A percentile compares a stretch with the other conserved stretches of the same genome.
Conservation (phyloP, 2,797 vertebrate species). For the Tinamus major region DNA sequence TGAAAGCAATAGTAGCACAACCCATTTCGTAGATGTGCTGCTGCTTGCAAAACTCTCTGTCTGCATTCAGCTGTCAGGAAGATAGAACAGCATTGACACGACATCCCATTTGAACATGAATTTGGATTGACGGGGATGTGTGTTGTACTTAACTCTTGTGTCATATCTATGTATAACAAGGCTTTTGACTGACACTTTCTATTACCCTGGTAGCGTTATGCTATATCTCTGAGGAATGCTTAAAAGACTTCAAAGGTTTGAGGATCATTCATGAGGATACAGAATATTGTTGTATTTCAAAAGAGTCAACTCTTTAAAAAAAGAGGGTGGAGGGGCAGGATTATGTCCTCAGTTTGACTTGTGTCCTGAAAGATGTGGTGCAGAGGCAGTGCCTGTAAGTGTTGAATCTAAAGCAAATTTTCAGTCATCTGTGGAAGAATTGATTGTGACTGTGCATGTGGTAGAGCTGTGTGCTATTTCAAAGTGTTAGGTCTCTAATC, state of each 20-base stretch:
- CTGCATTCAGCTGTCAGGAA: not conserved
- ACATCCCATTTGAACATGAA: not conserved
- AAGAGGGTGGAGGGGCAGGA: not conserved
- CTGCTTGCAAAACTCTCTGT: not conserved
- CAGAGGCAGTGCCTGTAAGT: not conserved
- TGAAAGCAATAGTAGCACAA: not conserved
- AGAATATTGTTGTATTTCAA: not conserved
- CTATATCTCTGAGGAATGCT: not conserved
- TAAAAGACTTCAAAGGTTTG: not conserved
- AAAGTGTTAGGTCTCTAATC: not conserved
- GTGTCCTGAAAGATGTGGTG: not conserved
- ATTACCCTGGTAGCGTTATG: not conserved
- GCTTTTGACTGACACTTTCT: not conserved
- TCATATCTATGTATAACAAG: not conserved
- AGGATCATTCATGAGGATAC: not conserved
- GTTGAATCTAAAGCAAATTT: not conserved
- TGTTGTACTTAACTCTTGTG: not conserved
- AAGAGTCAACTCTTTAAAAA: not conserved
- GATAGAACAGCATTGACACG: not conserved
- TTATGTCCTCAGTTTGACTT: not conserved
- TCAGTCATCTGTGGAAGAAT: not conserved
- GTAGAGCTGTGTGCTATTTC: not conserved
- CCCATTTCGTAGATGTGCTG: not conserved
- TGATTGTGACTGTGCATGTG: not conserved
- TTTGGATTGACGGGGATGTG: conserved; percentile 24